Percentiles rank a stretch among this genome's conserved stretches.
These are phyloP conservation scores for Fissipunctia ypsillon DNA, from an alignment of 2,888 invertebrate genomes.

Conservation along the genomic window DNA sequence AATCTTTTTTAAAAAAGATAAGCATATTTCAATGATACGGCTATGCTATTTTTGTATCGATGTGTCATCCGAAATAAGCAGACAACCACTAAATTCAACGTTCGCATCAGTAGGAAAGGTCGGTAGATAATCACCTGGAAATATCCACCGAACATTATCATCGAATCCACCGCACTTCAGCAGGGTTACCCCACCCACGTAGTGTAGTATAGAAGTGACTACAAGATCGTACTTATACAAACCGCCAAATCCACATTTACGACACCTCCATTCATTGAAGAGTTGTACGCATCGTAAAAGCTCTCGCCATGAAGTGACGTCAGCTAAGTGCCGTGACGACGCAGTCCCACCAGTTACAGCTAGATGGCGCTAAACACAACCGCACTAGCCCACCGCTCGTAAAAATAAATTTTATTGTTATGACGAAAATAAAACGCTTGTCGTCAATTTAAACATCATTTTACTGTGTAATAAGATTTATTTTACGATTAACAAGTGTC, in stretches of 20 bases:
- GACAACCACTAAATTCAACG: conserved; percentile 12
- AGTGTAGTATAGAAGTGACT: conserved; percentile 52
- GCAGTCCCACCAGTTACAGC: conserved; percentile 74
- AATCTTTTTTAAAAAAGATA: conserved; percentile 22
- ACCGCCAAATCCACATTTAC: conserved; percentile 82
- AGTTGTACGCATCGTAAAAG: conserved; percentile 82
- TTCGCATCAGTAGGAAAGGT: conserved; percentile 23
- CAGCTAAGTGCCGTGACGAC: conserved; percentile 72
- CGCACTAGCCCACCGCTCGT: conserved; percentile 79
- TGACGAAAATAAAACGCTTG: conserved; percentile 91
- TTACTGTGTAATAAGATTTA: conserved; percentile 90
- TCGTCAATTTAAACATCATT: conserved; percentile 91
- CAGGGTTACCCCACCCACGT: conserved; percentile 38
- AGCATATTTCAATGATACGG: conserved; percentile 5
- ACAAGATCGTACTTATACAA: conserved; percentile 61
- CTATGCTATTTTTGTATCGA: conserved; percentile 18
- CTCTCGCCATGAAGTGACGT: conserved; percentile 80
- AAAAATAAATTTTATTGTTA: conserved; percentile 91
- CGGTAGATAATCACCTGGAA: conserved; percentile 17
- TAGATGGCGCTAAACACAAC: conserved; percentile 85
- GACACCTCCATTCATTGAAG: conserved; percentile 83
- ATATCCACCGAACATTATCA: conserved; percentile 18
- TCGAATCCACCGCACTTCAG: conserved; percentile 27
- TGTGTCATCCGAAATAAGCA: conserved; percentile 35
- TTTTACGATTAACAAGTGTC: conserved; percentile 91